Evolutionary conservation across 2,888 invertebrate species (phyloP).

Genomic region (Cosmia pyralina): DNA sequence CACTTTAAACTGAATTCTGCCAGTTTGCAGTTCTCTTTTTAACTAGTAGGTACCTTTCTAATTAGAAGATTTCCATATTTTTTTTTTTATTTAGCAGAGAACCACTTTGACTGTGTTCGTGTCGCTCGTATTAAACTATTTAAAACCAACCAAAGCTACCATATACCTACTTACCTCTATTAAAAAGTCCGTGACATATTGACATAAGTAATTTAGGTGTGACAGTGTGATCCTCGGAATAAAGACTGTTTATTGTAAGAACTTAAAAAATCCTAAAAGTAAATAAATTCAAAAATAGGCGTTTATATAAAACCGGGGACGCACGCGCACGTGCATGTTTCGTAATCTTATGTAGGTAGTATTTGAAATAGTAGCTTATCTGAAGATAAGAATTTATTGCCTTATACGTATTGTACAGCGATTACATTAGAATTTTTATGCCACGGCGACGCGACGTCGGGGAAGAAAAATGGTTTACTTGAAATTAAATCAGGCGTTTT

Average conservation of each 20-base stretch:
- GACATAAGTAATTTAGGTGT: background rate
- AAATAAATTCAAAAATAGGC: constrained; percentile 19
- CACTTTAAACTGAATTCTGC: background rate
- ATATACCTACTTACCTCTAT: too few species aligned
- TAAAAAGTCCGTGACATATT: too few species aligned
- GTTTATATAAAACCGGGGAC: constrained; percentile 35
- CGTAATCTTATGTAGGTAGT: constrained; percentile 58
- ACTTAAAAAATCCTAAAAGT: background rate
- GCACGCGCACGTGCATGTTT: constrained; percentile 53
- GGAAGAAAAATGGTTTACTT: constrained; percentile 62
- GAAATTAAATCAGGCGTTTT: constrained; percentile 63
- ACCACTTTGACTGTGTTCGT: background rate
- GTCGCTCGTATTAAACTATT: too few species aligned
- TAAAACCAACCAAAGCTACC: too few species aligned
- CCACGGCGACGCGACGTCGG: constrained; percentile 49
- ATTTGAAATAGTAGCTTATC: constrained; percentile 74
- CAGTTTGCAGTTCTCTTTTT: background rate
- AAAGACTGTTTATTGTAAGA: background rate
- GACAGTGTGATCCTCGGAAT: background rate
- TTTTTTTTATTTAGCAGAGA: background rate
- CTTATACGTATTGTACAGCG: constrained; percentile 67
- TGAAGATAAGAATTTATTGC: constrained; percentile 77
- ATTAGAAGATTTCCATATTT: background rate
- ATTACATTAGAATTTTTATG: constrained; percentile 69
- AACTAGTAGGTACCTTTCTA: background rate